These are phyloP conservation scores for Amphimedon queenslandica DNA, from an alignment of 37 sponge, comb jelly and placozoan species.

Conservation along the genomic window DNA sequence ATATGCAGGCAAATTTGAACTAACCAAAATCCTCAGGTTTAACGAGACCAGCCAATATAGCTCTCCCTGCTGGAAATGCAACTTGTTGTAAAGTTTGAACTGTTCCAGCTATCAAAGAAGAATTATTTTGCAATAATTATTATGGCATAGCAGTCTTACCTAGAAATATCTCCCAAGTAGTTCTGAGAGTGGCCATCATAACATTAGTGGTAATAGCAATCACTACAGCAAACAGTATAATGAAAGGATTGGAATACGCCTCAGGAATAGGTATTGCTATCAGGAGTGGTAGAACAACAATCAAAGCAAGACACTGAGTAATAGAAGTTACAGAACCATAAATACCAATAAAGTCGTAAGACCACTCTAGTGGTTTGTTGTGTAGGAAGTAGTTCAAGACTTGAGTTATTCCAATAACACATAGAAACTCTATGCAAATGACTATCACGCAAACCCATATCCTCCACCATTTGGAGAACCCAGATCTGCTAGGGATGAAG, in stretches of 20 bases:
- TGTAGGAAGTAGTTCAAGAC: conserved; percentile 28
- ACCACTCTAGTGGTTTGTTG: conserved; percentile 36
- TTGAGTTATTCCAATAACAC: neutral
- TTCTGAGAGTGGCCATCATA: neutral
- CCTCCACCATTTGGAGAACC: too few relatives aligned
- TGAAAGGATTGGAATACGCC: neutral
- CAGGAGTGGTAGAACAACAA: conserved; percentile 45
- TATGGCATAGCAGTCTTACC: neutral
- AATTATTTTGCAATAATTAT: neutral
- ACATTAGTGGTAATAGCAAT: neutral
- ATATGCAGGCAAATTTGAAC: too few relatives aligned
- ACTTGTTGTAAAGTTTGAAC: neutral
- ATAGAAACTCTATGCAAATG: neutral
- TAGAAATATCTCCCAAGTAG: neutral
- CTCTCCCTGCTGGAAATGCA: neutral
- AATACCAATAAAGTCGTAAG: conserved; percentile 16
- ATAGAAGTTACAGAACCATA: neutral
- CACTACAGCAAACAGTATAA: neutral
- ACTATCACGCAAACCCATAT: conserved; percentile 4
- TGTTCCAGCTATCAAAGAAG: neutral
- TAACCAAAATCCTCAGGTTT: neutral
- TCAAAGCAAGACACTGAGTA: conserved; percentile 4
- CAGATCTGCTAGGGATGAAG: too few relatives aligned
- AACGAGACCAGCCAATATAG: neutral
- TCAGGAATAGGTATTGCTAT: conserved; percentile 36